Evolutionary conservation across 2,888 invertebrate species (phyloP), one percentile per base, ranked within the genome.

Genomic region (Proisotoma minuta): DNA sequence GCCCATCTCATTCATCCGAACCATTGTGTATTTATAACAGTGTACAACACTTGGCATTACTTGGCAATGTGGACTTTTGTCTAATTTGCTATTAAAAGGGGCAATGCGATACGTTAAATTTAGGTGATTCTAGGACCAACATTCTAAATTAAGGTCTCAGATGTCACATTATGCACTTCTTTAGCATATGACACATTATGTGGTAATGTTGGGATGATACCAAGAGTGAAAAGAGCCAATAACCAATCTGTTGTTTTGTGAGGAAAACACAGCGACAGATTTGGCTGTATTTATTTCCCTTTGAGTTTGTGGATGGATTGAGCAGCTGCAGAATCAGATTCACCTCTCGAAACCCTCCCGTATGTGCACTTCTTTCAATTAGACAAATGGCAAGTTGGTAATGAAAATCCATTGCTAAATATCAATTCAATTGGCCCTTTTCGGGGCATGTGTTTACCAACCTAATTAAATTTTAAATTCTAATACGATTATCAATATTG

Each of bases 401-500:
- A 54, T 54, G 53, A 54, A 54, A 54, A 54, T 54, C 20, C 20
- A 54, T 39, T 54, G 53, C 53, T 10, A 54, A 51, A 51, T 20
- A n/a, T 22, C 51, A n/a, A 51, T 26, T 28, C 51, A 27, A 26
- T 20, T 20, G 43, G 20, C 18, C 20, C 43, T 22, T 4, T 50
- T 50, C 23, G 18, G 22, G 53, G 53, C 53, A 54, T 54, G 53
- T 54, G 53, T 54, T 54, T 54, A 54, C 53, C 29, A 28, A 22
- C 27, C 20, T 34, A 54, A 54, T 54, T 54, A 54, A 54, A 54
- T 54, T 54, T 54, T 54, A 54, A 54, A 54, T 54, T 54, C 53
- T 54, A 54, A 54, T 54, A 29, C 3, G 8, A 39, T 54, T 54
- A 4, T 18, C 43, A 43, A 43, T 4, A 4, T 43, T 43, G 5